Conservation (phyloP, 2,113 vertebrate genomes). For the Tretioscincus oriximinensis region DNA sequence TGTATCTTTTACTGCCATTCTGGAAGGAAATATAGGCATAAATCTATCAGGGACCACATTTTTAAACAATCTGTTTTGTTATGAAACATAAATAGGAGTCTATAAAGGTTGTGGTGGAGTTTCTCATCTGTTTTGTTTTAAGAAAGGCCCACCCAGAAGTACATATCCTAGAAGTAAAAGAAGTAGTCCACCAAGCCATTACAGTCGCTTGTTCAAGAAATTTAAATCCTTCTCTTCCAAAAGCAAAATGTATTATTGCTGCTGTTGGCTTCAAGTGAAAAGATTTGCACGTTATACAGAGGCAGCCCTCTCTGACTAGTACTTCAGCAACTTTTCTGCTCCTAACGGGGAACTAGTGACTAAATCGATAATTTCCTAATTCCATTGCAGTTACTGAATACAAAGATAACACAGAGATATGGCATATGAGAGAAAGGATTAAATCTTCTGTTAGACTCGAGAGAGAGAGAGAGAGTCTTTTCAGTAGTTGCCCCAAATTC, state of each 20-base stretch:
- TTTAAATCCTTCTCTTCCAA: background rate
- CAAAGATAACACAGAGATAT: background rate
- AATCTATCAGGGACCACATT: background rate
- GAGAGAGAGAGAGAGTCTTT: no score
- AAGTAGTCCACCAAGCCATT: background rate
- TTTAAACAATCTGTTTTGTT: background rate
- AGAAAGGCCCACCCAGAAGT: background rate
- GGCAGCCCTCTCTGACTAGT: background rate
- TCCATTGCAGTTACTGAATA: background rate
- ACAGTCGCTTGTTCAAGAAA: background rate
- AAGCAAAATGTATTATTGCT: background rate
- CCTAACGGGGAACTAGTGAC: background rate
- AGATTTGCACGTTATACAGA: background rate
- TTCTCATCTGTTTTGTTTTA: slow-evolving; percentile 15
- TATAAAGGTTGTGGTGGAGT: background rate
- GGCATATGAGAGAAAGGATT: background rate
- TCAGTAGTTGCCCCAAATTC: no score
- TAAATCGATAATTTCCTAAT: background rate
- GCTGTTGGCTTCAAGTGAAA: background rate
- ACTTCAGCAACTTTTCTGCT: background rate
- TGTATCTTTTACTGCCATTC: background rate
- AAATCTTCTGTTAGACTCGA: background rate
- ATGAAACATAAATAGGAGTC: background rate
- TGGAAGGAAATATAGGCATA: background rate
- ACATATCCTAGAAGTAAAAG: background rate